Base-by-base conservation (phyloP, 2,113 vertebrate genomes). In the Tachycineta bicolor region DNA sequence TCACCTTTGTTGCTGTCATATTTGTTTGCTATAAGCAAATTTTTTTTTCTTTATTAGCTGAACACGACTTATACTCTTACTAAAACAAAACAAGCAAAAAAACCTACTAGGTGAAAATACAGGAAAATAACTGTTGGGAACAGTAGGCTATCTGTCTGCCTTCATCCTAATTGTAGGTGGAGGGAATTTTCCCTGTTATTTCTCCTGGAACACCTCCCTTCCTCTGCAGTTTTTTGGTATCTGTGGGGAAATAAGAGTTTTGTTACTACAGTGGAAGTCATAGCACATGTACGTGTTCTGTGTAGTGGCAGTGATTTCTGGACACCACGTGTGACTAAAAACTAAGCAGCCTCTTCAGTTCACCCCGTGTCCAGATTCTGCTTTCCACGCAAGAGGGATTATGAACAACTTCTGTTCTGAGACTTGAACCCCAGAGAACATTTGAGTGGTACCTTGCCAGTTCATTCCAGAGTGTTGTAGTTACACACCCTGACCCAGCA, bases 281-380 rank as follows among this genome's bases (percentile, higher is more conserved):
- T 25, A 3, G n/a, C 24, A 29, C 9, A 6, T 22, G 28, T 63
- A 10, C 4, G 12, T 0, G 0, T 70, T 65, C 43, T 81, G 6
- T 74, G 47, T 29, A 31, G 39, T 10, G 52, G 41, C 79, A 25
- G 5, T 37, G 39, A 63, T 83, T 77, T 23, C 34, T 87, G 60
- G 17, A 28, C 89, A 39, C 19, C 10, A 15, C 10, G 0, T 31
- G 12, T 64, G 43, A 41, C 43, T 3, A 13, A 85, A 83, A 81
- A 23, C 24, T 23, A 26, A 83, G 43, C 41, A 74, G 9, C 22
- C 9, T 46, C 55, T 65, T 79, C 39, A 31, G 12, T 59, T 83
- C 9, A 14, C 8, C 47, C 44, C 1, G 0, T n/a, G n/a, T 17
- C 53, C 50, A 46, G 7, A 29, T 71, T 44, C 29, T 65, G 55